phyloP scores from a whole-genome alignment of 2,888 invertebrate genomes.

The Hypercompe scribonia region DNA sequence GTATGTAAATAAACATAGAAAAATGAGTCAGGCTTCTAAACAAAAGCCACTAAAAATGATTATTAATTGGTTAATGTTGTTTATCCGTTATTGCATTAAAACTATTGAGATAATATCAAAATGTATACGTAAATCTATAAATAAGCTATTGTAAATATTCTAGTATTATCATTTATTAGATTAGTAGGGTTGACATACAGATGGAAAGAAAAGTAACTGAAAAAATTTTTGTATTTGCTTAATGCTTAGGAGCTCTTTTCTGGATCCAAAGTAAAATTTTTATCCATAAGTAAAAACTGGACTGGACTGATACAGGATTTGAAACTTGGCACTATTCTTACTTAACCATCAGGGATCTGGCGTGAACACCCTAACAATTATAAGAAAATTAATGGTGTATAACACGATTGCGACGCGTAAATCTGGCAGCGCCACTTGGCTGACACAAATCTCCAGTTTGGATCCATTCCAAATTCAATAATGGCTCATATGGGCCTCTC shows the following conservation, averaged over 20 bases:
- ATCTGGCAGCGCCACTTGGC: constrained; percentile 75
- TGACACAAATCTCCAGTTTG: constrained; percentile 70
- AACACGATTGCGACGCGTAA: constrained; percentile 66
- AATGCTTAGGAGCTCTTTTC: not conserved
- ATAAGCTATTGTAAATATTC: too few species aligned
- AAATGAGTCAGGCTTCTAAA: too few species aligned
- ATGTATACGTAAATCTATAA: too few species aligned
- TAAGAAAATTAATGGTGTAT: constrained; percentile 55
- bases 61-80: too few species aligned
- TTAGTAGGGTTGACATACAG: not conserved
- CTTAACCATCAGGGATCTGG: constrained; percentile 17
- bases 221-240: not conserved
- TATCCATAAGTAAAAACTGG: not conserved
- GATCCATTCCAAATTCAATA: constrained; percentile 77
- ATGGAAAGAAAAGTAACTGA: not conserved
- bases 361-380: constrained; percentile 46
- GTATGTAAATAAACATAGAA: too few species aligned
- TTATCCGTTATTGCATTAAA: too few species aligned
- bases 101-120: too few species aligned
- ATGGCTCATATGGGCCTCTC: constrained; percentile 67
- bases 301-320: not conserved
- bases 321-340: constrained; percentile 11
- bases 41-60: too few species aligned
- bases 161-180: not conserved
- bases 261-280: not conserved